Conservation (phyloP, 53 echinoderm and acorn worm species). For the Paracentrotus lividus region DNA sequence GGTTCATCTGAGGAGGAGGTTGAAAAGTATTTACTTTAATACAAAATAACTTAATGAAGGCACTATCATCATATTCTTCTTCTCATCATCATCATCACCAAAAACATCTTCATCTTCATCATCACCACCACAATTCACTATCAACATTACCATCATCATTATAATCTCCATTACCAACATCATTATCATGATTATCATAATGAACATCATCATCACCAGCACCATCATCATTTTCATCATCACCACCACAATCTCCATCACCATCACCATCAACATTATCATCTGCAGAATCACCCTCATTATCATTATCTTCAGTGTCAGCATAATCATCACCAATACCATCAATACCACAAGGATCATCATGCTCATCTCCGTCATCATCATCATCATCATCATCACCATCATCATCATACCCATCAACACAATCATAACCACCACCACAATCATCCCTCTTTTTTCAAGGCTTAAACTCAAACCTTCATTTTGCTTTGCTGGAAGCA, state of each 20-base stretch:
- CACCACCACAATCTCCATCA: background rate
- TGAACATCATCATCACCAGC: background rate
- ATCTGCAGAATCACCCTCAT: background rate
- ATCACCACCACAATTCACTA: no score
- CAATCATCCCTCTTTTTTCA: no score
- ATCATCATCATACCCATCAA: conserved; percentile 57
- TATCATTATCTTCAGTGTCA: conserved; percentile 7
- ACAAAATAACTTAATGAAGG: no score
- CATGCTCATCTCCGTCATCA: conserved; percentile 4
- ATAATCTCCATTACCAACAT: background rate
- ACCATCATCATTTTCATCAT: background rate
- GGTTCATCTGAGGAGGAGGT: conserved; percentile 17
- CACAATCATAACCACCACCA: conserved; percentile 39
- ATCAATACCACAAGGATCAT: background rate
- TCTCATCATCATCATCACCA: no score
- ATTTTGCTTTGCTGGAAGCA: background rate
- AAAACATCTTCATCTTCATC: no score
- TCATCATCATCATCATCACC: conserved; percentile 49
- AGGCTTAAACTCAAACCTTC: background rate
- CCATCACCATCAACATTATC: background rate
- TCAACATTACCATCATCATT: no score
- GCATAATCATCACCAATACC: background rate
- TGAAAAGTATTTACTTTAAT: no score
- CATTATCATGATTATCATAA: background rate
- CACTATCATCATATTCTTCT: no score